Conservation (phyloP, 2,888 invertebrate genomes). For the Hypena proboscidalis region DNA sequence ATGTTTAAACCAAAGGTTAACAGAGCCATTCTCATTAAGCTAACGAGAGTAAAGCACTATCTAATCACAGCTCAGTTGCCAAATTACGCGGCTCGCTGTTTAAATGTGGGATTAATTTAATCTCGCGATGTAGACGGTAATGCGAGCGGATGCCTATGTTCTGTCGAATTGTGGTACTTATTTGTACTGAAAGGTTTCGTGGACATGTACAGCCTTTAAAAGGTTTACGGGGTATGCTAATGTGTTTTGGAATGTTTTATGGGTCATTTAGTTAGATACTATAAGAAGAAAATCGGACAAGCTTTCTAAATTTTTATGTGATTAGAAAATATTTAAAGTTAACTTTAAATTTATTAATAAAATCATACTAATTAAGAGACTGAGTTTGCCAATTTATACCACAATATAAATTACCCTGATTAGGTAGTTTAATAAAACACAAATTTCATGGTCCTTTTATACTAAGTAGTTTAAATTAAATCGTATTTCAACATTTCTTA, state of each 20-base stretch:
- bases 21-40: slow-evolving; percentile 76
- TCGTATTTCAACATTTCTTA: slow-evolving; percentile 28
- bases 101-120: slow-evolving; percentile 79
- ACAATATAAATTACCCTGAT: no score
- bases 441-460: no score
- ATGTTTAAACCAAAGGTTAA: slow-evolving; percentile 70
- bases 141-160: slow-evolving; percentile 47
- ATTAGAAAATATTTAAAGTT: no score
- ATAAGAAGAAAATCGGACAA: no score
- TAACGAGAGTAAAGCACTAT: slow-evolving; percentile 81
- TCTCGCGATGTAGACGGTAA: slow-evolving; percentile 65
- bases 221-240: slow-evolving; percentile 8
- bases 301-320: no score
- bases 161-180: slow-evolving; percentile 40
- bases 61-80: slow-evolving; percentile 82
- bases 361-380: no score
- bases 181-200: slow-evolving; percentile 21
- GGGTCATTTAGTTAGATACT: no score
- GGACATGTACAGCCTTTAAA: slow-evolving; percentile 14
- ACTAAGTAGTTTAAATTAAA: no score
- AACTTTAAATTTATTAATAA: no score
- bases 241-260: slow-evolving; percentile 7
- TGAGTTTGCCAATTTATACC: no score
- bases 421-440: not conserved
- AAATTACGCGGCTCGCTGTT: slow-evolving; percentile 80